phyloP scores from a whole-genome alignment of 2,888 invertebrate genomes.

The Argyra leucocephala region DNA sequence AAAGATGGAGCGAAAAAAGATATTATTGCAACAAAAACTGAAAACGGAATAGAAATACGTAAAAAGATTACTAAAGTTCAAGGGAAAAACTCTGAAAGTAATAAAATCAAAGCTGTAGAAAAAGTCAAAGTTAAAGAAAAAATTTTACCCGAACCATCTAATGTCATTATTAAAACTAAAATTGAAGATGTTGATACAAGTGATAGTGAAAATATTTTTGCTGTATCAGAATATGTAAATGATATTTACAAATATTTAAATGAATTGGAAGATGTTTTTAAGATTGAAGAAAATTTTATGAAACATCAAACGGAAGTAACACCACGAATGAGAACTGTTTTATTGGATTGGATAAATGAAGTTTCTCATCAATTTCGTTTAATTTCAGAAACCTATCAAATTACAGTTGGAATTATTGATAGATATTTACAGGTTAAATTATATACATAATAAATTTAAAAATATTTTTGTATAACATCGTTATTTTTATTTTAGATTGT shows the following conservation, averaged over 20 bases:
- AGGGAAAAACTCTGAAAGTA: conserved; percentile 21
- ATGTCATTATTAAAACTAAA: neutral
- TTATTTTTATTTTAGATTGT: conserved; percentile 47
- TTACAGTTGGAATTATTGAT: conserved; percentile 81
- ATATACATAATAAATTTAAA: conserved; percentile 5
- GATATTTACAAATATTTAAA: conserved; percentile 82
- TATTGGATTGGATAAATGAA: conserved; percentile 90
- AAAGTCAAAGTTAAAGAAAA: neutral
- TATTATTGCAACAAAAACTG: conserved; percentile 10
- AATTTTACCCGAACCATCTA: neutral
- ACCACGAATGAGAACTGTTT: conserved; percentile 75
- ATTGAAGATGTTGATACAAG: conserved; percentile 66
- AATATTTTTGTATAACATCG: conserved; percentile 29
- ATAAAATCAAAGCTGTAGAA: conserved; percentile 11
- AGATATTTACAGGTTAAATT: conserved; percentile 56
- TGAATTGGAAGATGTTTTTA: conserved; percentile 59
- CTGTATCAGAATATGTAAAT: conserved; percentile 75
- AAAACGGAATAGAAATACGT: conserved; percentile 13
- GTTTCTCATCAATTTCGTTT: conserved; percentile 81
- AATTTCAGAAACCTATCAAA: conserved; percentile 77
- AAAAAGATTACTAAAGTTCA: conserved; percentile 16
- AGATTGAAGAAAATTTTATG: conserved; percentile 57
- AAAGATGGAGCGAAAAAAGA: conserved; percentile 19
- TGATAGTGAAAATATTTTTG: conserved; percentile 63
- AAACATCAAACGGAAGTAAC: conserved; percentile 48